Evolutionary conservation across 2,888 invertebrate species (phyloP).

Genomic region (Agrochola macilenta): DNA sequence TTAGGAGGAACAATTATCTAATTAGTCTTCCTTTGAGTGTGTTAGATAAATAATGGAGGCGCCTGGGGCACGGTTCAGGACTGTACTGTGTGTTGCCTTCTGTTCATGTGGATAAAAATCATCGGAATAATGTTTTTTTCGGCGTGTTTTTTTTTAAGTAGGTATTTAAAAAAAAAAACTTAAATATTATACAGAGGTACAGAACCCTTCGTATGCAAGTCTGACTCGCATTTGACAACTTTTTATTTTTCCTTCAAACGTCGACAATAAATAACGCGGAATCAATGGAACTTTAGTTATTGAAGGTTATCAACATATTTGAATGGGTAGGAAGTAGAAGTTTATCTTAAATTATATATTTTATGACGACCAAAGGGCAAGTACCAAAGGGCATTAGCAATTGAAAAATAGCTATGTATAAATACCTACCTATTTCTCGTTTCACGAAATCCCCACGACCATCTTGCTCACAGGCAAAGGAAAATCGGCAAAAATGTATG

Average conservation of each 20-base stretch:
- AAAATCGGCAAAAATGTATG: too few species aligned
- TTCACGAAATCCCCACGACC: too few species aligned
- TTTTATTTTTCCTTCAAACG: conserved; percentile 1
- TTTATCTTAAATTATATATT: not conserved
- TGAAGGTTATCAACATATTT: not conserved
- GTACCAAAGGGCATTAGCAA: not conserved
- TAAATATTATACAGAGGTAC: not conserved
- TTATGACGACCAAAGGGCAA: not conserved
- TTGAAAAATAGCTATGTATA: not conserved
- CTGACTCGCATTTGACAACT: not conserved
- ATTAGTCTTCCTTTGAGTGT: conserved; percentile 83
- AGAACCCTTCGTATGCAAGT: not conserved
- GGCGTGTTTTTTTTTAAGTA: too few species aligned
- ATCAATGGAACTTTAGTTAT: conserved; percentile 7
- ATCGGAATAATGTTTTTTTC: too few species aligned
- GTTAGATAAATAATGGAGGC: conserved; percentile 87
- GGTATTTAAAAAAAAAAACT: too few species aligned
- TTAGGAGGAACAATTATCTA: conserved; percentile 81
- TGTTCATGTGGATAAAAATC: too few species aligned
- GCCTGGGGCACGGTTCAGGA: conserved; percentile 74
- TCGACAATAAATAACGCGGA: conserved; percentile 27
- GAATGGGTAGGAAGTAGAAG: conserved; percentile 9
- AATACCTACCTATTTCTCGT: not conserved
- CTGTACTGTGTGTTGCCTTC: conserved; percentile 62
- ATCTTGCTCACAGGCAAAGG: too few species aligned